phyloP scores from a whole-genome alignment of 2,797 vertebrate genomes.

The Spea hammondii region DNA sequence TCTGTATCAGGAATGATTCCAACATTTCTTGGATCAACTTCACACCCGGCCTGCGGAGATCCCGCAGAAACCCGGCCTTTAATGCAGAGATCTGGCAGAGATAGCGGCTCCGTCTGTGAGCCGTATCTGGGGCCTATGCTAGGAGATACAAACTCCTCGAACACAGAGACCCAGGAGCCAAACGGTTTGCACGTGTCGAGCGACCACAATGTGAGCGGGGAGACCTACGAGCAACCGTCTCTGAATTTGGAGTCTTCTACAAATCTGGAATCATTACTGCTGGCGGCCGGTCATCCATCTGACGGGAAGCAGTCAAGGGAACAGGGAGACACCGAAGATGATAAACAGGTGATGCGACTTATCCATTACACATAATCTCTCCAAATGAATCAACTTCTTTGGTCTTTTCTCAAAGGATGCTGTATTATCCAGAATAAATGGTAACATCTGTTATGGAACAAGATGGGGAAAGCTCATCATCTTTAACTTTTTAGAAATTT shows the following conservation, averaged over 20 bases:
- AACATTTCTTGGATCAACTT: slow-evolving; percentile 65
- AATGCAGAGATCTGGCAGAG: slow-evolving; percentile 65
- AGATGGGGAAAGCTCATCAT: neutral
- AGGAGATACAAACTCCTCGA: slow-evolving; percentile 58
- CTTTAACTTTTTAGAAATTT: neutral
- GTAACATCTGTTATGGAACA: slow-evolving; percentile 11
- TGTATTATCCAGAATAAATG: neutral
- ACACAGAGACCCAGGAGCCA: slow-evolving; percentile 57
- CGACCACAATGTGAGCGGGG: slow-evolving; percentile 51
- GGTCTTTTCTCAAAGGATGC: neutral
- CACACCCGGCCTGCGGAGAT: slow-evolving; percentile 65
- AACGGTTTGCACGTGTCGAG: slow-evolving; percentile 51
- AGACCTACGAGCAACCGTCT: neutral
- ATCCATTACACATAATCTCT: neutral
- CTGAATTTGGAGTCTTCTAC: neutral
- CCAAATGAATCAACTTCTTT: neutral
- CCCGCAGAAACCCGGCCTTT: slow-evolving; percentile 73
- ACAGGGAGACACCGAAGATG: slow-evolving; percentile 10
- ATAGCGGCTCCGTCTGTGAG: slow-evolving; percentile 63
- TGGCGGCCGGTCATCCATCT: neutral
- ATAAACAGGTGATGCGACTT: slow-evolving; percentile 37
- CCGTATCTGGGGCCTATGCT: slow-evolving; percentile 62
- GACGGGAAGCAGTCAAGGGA: slow-evolving; percentile 51
- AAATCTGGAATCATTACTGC: slow-evolving; percentile 20
- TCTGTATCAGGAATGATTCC: slow-evolving; percentile 67